These are phyloP conservation scores for rabbit (Oryctolagus cuniculus) DNA, from an alignment of 2,113 vertebrate species.

Conservation along the genomic window mOryCun1.1 NC_091433.1:64704501-64705000, in stretches of 20 bases:
- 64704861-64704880: constrained; percentile 12
- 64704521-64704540: not conserved
- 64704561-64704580: not conserved
- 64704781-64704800: not conserved
- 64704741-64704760: not conserved
- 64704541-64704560: constrained; percentile 8
- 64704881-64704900: constrained; percentile 24
- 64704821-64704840: constrained; percentile 2
- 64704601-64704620: constrained; percentile 21
- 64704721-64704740: too few species aligned
- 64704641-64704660: rapidly evolving
- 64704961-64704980: not conserved
- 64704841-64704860: not conserved
- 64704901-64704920: not conserved
- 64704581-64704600: not conserved
- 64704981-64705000: not conserved
- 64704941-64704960: constrained; percentile 22
- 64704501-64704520: not conserved
- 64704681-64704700: rapidly evolving
- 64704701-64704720: rapidly evolving
- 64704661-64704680: not conserved
- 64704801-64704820: not conserved
- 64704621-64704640: not conserved
- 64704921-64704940: not conserved
- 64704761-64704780: not conserved